Evolutionary conservation across 92 coral and sea anemone species (phyloP).

Genomic region (Epizoanthus ramosus): DNA sequence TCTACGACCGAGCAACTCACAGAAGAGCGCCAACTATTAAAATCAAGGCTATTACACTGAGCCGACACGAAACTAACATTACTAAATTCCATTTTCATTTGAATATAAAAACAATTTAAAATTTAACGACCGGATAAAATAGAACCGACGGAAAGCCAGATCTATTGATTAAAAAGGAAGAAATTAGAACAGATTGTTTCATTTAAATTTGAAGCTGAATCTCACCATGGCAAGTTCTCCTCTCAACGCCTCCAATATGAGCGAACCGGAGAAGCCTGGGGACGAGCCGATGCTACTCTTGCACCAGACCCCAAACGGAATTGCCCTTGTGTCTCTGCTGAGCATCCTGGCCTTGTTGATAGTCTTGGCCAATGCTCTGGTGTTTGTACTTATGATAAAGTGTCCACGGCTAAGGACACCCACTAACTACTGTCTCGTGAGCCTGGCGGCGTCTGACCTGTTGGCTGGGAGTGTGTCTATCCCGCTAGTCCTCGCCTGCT

Average conservation of each 20-base stretch:
- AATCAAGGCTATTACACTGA: too few species aligned
- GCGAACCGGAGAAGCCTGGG: constrained; percentile 10
- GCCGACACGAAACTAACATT: too few species aligned
- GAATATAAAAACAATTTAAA: too few species aligned
- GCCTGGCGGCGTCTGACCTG: constrained; percentile 76
- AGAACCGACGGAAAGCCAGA: background rate
- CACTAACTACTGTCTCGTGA: constrained; percentile 80
- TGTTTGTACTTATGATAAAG: constrained; percentile 57
- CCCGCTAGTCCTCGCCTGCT: constrained; percentile 73
- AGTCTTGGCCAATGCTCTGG: constrained; percentile 65
- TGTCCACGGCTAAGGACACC: constrained; percentile 64
- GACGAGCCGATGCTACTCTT: constrained; percentile 12
- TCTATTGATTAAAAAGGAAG: background rate
- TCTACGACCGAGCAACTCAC: too few species aligned
- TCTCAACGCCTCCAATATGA: constrained; percentile 9
- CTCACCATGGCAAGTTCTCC: background rate
- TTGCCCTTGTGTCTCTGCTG: constrained; percentile 36
- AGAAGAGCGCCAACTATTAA: too few species aligned
- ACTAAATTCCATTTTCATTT: too few species aligned
- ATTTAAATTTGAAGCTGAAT: background rate
- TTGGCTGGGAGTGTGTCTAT: constrained; percentile 65
- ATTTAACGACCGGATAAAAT: too few species aligned
- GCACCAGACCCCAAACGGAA: constrained; percentile 36
- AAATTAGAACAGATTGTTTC: background rate
- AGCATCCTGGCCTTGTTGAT: constrained; percentile 54